A percentile compares a stretch with the other conserved stretches of the same genome.
phyloP scores from a whole-genome alignment of 2,888 invertebrate genomes.

The Artemia sp. region DNA sequence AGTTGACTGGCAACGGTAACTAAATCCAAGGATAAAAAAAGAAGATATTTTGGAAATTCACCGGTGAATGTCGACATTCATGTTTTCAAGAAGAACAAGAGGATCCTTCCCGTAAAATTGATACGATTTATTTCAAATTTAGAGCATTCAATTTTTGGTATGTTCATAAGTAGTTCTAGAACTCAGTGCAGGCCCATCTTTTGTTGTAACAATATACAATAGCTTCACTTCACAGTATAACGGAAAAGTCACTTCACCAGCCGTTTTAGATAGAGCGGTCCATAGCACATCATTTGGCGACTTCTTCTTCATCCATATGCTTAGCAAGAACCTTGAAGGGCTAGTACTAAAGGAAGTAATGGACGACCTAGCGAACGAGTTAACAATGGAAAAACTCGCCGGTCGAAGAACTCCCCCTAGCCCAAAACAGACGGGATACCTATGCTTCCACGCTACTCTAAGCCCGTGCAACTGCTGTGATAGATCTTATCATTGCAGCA shows the following conservation, averaged over 20 bases:
- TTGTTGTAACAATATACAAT: neutral
- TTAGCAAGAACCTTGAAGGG: constrained; percentile 38
- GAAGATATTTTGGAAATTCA: no score
- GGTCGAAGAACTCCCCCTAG: neutral
- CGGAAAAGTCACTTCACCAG: constrained; percentile 43
- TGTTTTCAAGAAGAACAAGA: no score
- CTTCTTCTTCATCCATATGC: constrained; percentile 59
- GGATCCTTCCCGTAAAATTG: no score
- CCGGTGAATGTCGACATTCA: no score
- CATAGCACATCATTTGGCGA: constrained; percentile 57
- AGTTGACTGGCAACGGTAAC: no score
- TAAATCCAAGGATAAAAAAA: no score
- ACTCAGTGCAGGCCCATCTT: no score
- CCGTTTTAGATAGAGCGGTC: constrained; percentile 54
- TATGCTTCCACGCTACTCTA: constrained; percentile 11
- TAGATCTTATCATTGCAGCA: no score
- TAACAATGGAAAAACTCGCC: constrained; percentile 8
- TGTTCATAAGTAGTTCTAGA: no score
- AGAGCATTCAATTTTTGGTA: no score
- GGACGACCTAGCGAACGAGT: constrained; percentile 26
- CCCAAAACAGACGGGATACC: neutral
- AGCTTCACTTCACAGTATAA: neutral
- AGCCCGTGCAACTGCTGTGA: neutral
- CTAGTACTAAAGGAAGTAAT: constrained; percentile 27
- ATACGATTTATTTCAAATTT: no score